Conservation (phyloP, 2,888 invertebrate species). For the Apodemia mormo region DNA sequence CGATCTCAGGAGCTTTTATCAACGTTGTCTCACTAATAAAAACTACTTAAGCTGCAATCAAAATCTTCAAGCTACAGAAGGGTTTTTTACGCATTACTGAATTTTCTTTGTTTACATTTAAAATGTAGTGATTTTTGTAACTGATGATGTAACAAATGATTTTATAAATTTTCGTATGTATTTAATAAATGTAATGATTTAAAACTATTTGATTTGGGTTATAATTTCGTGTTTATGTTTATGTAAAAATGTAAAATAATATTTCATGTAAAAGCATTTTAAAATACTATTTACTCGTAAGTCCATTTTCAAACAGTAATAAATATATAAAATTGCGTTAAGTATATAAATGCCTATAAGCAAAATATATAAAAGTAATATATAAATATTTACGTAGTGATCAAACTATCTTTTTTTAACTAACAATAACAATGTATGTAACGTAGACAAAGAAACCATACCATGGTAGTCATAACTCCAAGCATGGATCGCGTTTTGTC, state of each 20-base stretch:
- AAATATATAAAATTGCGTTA: conserved; percentile 25
- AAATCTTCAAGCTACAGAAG: background rate
- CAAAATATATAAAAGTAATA: conserved; percentile 34
- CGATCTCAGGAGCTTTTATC: conserved; percentile 3
- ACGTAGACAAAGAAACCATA: conserved; percentile 81
- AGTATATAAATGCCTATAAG: conserved; percentile 24
- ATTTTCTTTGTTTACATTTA: background rate
- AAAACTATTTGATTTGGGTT: background rate
- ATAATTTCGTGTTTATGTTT: background rate
- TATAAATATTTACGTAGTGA: conserved; percentile 40
- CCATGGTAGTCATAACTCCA: conserved; percentile 82
- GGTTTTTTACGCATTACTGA: background rate
- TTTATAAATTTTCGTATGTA: background rate
- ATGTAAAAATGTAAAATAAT: conserved; percentile 16
- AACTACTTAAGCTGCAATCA: conserved; percentile 2
- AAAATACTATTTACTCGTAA: conserved; percentile 26
- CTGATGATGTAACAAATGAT: background rate
- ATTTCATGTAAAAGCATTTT: conserved; percentile 26
- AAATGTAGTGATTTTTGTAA: background rate
- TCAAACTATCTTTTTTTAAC: conserved; percentile 62
- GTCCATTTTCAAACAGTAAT: conserved; percentile 30
- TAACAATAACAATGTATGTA: conserved; percentile 63
- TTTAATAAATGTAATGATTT: background rate
- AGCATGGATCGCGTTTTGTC: conserved; percentile 80
- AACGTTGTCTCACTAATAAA: conserved; percentile 6